Evolutionary conservation across 2,888 invertebrate genomes (phyloP), one percentile per base, ranked within the genome.

Genomic region (Meandrusa payeni): DNA sequence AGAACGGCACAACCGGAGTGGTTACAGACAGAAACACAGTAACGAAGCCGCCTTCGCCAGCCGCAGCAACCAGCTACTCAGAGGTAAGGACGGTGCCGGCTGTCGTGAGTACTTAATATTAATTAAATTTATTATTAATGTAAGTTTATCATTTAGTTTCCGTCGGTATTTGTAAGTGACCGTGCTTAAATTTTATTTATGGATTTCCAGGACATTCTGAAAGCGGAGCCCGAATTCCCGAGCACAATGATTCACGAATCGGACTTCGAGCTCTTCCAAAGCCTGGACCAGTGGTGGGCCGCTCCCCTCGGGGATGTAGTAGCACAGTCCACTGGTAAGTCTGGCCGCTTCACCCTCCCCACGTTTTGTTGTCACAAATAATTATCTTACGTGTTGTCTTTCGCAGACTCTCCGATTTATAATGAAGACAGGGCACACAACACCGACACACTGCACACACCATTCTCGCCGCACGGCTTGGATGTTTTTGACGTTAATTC

Each of bases 211-310:
- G 83, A 69, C 59, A 76, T 61, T 69, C 72, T 80, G 78, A 85
- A 85, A 77, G 57, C 73, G 76, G 87, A 87, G 68, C 76, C 76
- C 48, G 60, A 64, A 61, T 69, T 66, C 76, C 79, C 76, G 70
- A 71, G 64, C 71, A 70, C 70, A 69, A 87, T 87, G 87, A 76
- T 73, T 64, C 76, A 76, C 75, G 79, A 78, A 52, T 64, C 82
- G 82, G 81, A 89, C 83, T 89, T 83, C 90, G 93, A 93, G 80
- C 90, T 91, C 83, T 93, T 92, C 88, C 91, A 91, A 89, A 92
- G 93, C 83, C 89, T 93, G 77, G 89, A 85, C 67, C 79, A 78
- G 59, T 91, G 88, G 90, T 91, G 90, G 77, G 86, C 76, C 69
- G 77, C 71, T 69, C 86, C 76, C 76, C 81, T 74, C 70, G 87